These are phyloP conservation scores for Lithobius niger DNA, from an alignment of 1,140 invertebrate genomes.

Conservation along the genomic window DNA sequence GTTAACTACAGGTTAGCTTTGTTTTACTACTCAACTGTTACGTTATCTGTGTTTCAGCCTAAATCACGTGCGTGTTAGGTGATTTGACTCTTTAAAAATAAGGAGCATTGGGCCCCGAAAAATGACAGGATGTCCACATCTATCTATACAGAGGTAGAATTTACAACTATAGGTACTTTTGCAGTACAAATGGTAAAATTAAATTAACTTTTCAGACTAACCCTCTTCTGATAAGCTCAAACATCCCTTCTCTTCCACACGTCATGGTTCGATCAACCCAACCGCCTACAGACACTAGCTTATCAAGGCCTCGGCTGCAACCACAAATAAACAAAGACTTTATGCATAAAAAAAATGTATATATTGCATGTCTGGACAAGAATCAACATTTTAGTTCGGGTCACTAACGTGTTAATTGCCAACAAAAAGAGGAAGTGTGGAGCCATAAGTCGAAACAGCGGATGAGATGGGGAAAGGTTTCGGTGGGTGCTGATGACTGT, in stretches of 20 bases:
- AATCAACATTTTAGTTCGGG: not conserved
- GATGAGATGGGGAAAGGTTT: conserved; percentile 35
- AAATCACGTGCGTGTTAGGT: too few species aligned
- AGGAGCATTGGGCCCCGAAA: not conserved
- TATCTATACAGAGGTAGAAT: too few species aligned
- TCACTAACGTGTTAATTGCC: conserved; percentile 31
- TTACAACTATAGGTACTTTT: not conserved
- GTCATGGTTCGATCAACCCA: conserved; percentile 40
- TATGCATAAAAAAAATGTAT: not conserved
- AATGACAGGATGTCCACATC: too few species aligned
- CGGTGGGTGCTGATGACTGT: conserved; percentile 32
- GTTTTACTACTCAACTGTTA: too few species aligned
- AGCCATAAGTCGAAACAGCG: conserved; percentile 35
- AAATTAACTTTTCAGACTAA: conserved; percentile 15
- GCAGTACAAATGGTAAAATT: not conserved
- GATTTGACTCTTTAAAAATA: not conserved
- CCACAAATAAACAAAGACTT: conserved; percentile 7
- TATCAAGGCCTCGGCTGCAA: conserved; percentile 32
- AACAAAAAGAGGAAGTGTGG: conserved; percentile 37
- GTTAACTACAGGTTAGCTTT: too few species aligned
- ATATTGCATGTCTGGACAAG: not conserved
- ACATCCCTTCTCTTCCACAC: conserved; percentile 33
- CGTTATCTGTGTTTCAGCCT: too few species aligned
- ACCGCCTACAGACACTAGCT: conserved; percentile 32
- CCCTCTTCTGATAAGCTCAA: conserved; percentile 30